These are phyloP conservation scores for Acanthisitta chloris DNA, from an alignment of 2,113 vertebrate species.

Conservation along the genomic window DNA sequence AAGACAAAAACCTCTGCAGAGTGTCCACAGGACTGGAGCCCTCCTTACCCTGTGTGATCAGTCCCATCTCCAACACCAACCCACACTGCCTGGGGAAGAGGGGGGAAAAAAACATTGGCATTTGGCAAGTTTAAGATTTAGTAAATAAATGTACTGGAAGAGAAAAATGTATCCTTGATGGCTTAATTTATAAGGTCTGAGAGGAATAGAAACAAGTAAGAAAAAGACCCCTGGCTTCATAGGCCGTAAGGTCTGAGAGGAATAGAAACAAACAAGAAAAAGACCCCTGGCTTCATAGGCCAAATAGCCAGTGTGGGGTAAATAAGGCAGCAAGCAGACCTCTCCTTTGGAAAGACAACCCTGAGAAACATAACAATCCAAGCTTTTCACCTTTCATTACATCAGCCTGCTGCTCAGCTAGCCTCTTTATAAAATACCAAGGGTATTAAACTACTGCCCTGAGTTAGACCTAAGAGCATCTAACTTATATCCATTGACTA, in stretches of 20 bases:
- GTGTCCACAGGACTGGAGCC: neutral
- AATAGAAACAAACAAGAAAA: neutral
- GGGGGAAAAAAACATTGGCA: neutral
- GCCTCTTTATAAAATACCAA: neutral
- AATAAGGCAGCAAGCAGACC: neutral
- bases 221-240: neutral
- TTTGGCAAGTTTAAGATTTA: neutral
- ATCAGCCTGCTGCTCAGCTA: neutral
- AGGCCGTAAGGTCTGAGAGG: neutral
- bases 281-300: neutral
- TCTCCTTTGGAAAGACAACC: neutral
- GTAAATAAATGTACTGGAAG: neutral
- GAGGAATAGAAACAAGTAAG: neutral
- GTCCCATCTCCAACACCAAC: neutral
- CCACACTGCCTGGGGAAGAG: neutral
- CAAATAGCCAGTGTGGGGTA: neutral
- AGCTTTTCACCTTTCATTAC: neutral
- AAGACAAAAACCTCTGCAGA: neutral
- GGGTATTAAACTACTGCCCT: neutral
- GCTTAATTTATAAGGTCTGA: neutral
- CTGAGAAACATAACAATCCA: neutral
- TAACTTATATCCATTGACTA: neutral
- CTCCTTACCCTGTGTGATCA: rapidly evolving
- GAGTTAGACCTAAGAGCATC: neutral
- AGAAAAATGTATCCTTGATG: neutral